A percentile compares a stretch with the other conserved stretches of the same genome.
Conservation (phyloP, 2,113 vertebrate species). For the Cyprinodon variegatus region DNA sequence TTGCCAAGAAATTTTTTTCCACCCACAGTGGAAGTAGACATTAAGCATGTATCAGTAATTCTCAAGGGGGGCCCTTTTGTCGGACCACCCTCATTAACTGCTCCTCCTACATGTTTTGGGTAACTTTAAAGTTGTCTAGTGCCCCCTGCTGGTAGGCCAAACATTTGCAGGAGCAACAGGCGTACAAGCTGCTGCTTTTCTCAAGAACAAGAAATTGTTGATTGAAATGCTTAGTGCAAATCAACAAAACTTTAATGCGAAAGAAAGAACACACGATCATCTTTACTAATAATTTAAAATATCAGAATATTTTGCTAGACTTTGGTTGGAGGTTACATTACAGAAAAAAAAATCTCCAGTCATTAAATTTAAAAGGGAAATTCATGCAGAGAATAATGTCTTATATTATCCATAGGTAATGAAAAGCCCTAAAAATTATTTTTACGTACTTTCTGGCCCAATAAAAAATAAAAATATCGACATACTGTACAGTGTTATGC, state of each 20-base stretch:
- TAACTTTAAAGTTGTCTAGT: neutral
- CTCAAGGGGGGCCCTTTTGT: constrained; percentile 41
- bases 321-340: neutral
- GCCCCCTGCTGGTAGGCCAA: constrained; percentile 55
- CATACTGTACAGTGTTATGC: too few relatives aligned
- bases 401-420: too few relatives aligned
- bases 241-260: neutral
- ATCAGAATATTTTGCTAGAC: neutral
- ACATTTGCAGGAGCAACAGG: neutral
- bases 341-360: too few relatives aligned
- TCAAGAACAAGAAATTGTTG: neutral
- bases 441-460: too few relatives aligned
- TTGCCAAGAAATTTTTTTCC: neutral
- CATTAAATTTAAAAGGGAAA: too few relatives aligned
- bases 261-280: neutral
- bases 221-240: neutral
- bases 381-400: too few relatives aligned
- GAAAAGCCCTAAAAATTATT: too few relatives aligned
- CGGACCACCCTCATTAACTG: constrained; percentile 52
- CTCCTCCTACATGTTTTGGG: constrained; percentile 29
- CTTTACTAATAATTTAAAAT: neutral
- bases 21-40: constrained; percentile 12
- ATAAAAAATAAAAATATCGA: too few relatives aligned
- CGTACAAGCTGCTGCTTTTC: neutral
- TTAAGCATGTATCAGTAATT: constrained; percentile 43